These are phyloP conservation scores for Nothoprocta pentlandii DNA, from an alignment of 2,113 vertebrate genomes.

Conservation along the genomic window DNA sequence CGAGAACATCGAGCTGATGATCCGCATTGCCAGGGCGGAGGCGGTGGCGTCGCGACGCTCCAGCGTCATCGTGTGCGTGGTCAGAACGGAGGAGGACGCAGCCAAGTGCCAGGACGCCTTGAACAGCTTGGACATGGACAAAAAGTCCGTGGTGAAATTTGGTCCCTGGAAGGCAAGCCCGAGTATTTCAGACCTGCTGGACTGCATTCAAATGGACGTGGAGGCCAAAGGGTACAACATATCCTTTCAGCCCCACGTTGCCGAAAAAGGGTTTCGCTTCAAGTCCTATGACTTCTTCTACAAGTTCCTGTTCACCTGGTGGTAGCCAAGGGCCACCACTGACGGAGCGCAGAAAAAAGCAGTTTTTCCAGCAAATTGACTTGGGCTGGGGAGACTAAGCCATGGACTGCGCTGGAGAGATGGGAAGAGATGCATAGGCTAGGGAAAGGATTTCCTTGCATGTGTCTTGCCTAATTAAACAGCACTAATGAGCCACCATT, in stretches of 20 bases:
- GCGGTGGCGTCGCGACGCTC: slow-evolving; percentile 85
- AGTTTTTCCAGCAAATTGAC: background rate
- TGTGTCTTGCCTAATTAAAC: background rate
- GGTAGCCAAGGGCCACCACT: slow-evolving; percentile 72
- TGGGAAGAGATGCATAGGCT: background rate
- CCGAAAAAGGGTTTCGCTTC: slow-evolving; percentile 81
- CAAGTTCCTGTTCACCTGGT: slow-evolving; percentile 90
- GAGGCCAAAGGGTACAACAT: slow-evolving; percentile 86
- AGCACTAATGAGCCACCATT: background rate
- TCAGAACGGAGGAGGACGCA: slow-evolving; percentile 82
- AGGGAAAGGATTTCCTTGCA: fast-evolving
- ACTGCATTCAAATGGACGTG: slow-evolving; percentile 89
- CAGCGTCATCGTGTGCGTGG: slow-evolving; percentile 82
- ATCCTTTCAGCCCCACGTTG: slow-evolving; percentile 52
- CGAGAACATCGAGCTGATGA: slow-evolving; percentile 93
- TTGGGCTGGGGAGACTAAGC: background rate
- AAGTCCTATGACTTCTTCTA: slow-evolving; percentile 82
- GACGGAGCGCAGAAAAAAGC: background rate
- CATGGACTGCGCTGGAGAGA: background rate
- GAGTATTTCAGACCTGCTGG: slow-evolving; percentile 80
- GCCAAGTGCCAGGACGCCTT: slow-evolving; percentile 78
- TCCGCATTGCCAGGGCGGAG: slow-evolving; percentile 88
- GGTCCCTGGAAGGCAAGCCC: slow-evolving; percentile 89
- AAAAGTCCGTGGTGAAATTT: slow-evolving; percentile 90
- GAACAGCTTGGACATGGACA: slow-evolving; percentile 79